A percentile compares a stretch with the other conserved stretches of the same genome.
Evolutionary conservation across 1,140 invertebrate genomes (phyloP).

Genomic region (Doryteuthis pealeii): DNA sequence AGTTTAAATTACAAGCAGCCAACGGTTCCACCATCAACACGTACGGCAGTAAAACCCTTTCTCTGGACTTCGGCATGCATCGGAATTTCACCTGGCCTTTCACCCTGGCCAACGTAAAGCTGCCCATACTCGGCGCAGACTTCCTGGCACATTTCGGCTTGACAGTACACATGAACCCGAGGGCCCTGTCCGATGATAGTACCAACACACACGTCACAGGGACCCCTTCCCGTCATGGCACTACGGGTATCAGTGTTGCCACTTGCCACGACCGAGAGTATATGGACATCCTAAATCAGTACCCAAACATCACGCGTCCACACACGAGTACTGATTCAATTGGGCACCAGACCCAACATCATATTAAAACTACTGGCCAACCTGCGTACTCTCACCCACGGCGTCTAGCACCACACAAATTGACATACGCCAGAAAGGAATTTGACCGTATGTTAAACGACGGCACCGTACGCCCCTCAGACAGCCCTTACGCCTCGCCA

Average conservation of each 20-base stretch:
- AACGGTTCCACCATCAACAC: not conserved
- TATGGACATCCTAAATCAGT: not conserved
- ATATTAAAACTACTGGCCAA: not conserved
- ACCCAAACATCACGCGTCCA: not conserved
- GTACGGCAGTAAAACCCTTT: too few relatives aligned
- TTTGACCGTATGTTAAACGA: not conserved
- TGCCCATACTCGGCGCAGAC: not conserved
- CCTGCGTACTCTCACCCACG: not conserved
- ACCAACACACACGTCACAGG: not conserved
- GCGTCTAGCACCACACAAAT: not conserved
- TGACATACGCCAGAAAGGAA: not conserved
- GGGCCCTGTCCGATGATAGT: not conserved
- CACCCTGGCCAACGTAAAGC: not conserved
- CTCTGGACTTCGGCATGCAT: not conserved
- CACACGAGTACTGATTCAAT: not conserved
- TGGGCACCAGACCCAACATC: not conserved
- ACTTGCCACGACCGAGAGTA: not conserved
- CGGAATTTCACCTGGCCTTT: not conserved
- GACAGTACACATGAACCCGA: not conserved
- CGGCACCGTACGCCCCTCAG: not conserved
- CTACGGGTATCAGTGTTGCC: not conserved
- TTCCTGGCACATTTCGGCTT: not conserved
- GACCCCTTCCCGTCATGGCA: not conserved
- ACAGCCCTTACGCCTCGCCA: not conserved
- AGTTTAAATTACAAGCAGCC: too few relatives aligned